phyloP scores from a whole-genome alignment of 2,113 vertebrate species.

The Hippocampus barbouri region DNA sequence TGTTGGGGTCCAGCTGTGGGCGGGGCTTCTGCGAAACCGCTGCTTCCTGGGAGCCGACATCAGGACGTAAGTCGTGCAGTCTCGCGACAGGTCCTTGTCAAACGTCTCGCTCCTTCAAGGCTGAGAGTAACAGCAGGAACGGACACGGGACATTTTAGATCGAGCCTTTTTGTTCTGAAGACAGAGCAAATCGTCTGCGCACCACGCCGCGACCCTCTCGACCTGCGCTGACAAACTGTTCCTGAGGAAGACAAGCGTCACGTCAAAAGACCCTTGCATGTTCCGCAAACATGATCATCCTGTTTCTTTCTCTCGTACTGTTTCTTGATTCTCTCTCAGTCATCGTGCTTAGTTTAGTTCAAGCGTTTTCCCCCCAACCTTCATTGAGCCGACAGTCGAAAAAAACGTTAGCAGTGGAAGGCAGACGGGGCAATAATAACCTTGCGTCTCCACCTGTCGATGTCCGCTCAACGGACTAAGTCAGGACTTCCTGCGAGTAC shows the following conservation, averaged over 20 bases:
- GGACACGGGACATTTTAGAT: neutral
- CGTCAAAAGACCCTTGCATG: neutral
- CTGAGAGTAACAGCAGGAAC: neutral
- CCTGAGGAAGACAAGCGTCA: constrained; percentile 1
- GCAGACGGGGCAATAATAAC: too few relatives aligned
- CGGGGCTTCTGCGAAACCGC: constrained; percentile 68
- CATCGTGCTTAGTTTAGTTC: neutral
- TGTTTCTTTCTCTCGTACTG: neutral
- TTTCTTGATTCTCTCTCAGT: neutral
- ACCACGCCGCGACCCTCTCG: neutral
- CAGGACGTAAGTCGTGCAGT: constrained; percentile 32
- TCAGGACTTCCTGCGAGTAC: too few relatives aligned
- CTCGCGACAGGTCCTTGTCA: neutral
- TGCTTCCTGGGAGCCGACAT: constrained; percentile 61
- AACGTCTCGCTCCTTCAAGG: neutral
- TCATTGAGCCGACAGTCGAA: neutral
- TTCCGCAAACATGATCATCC: constrained; percentile 7
- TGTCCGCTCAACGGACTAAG: too few relatives aligned
- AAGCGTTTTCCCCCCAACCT: neutral
- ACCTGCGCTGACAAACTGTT: neutral
- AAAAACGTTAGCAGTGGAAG: too few relatives aligned
- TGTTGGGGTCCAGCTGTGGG: constrained; percentile 82
- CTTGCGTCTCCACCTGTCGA: too few relatives aligned
- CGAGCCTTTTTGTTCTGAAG: neutral
- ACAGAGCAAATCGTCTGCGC: neutral